These are phyloP conservation scores for Cryptoblepharus egeriae DNA, from an alignment of 2,797 vertebrate genomes.

Conservation along the genomic window DNA sequence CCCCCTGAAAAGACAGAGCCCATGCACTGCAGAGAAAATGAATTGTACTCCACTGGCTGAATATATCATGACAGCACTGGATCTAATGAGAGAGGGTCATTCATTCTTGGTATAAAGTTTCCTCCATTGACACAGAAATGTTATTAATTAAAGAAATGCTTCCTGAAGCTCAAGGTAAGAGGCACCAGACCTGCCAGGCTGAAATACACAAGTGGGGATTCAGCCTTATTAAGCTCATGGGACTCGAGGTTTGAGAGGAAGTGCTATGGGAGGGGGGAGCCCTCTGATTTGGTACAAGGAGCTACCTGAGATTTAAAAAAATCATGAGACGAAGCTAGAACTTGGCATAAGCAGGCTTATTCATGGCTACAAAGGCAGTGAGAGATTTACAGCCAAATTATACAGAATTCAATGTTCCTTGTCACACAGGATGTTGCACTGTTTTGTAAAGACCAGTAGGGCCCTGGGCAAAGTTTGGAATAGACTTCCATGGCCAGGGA, in stretches of 20 bases:
- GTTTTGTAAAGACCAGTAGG: conserved; percentile 1
- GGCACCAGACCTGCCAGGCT: conserved; percentile 76
- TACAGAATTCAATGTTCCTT: conserved; percentile 16
- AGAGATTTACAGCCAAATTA: conserved; percentile 12
- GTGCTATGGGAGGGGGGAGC: conserved; percentile 59
- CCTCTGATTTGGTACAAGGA: conserved; percentile 65
- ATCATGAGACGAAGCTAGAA: conserved; percentile 40
- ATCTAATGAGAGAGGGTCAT: conserved; percentile 84
- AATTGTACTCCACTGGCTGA: conserved; percentile 78
- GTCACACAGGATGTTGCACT: no score
- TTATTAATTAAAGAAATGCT: conserved; percentile 84
- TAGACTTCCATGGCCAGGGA: no score
- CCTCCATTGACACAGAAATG: conserved; percentile 77
- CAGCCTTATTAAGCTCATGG: conserved; percentile 77
- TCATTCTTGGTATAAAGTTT: conserved; percentile 82
- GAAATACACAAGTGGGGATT: conserved; percentile 75
- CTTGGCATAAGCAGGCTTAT: conserved; percentile 37
- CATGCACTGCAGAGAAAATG: conserved; percentile 69
- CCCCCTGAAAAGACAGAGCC: conserved; percentile 54
- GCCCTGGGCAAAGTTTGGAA: no score
- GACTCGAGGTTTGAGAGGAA: conserved; percentile 60
- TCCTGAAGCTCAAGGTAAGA: conserved; percentile 79
- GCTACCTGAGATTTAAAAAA: conserved; percentile 59
- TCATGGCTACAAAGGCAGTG: conserved; percentile 38
- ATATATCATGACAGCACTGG: conserved; percentile 81